Conservation (phyloP, 1,140 invertebrate genomes). For the Centruroides vittatus region DNA sequence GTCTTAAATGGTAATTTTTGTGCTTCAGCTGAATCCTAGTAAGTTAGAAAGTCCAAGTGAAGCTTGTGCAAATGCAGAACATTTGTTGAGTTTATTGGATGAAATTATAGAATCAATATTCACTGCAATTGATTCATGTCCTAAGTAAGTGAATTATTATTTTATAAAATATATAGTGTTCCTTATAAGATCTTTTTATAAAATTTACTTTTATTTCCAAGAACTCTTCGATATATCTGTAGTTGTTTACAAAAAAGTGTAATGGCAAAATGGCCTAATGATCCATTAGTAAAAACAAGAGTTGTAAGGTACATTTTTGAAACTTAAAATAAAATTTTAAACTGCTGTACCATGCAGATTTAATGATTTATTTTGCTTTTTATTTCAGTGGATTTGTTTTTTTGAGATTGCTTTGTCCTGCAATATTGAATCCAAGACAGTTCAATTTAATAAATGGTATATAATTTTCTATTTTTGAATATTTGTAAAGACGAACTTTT, state of each 20-base stretch:
- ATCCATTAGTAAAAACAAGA: constrained; percentile 19
- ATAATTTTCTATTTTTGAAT: constrained; percentile 8
- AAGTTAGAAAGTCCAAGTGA: constrained; percentile 76
- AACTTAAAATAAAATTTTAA: neutral
- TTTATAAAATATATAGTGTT: neutral
- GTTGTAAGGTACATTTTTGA: constrained; percentile 15
- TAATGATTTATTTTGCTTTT: neutral
- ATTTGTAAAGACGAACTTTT: neutral
- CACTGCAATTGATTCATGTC: constrained; percentile 41
- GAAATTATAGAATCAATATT: constrained; percentile 87
- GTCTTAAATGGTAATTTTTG: neutral
- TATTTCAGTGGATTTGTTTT: constrained; percentile 79
- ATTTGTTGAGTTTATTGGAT: constrained; percentile 76
- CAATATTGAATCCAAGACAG: constrained; percentile 84
- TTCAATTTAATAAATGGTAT: constrained; percentile 70
- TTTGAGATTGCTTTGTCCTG: constrained; percentile 85
- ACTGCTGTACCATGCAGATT: neutral
- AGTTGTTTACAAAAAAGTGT: constrained; percentile 19
- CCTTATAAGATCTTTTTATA: neutral
- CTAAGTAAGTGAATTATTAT: constrained; percentile 7
- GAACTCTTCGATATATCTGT: constrained; percentile 20
- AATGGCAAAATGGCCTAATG: constrained; percentile 22
- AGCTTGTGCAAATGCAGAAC: constrained; percentile 85
- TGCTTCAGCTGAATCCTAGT: constrained; percentile 60
- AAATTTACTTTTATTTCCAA: constrained; percentile 17